phyloP scores from a whole-genome alignment of 2,797 vertebrate species.

The Spinibarbus caldwelli region DNA sequence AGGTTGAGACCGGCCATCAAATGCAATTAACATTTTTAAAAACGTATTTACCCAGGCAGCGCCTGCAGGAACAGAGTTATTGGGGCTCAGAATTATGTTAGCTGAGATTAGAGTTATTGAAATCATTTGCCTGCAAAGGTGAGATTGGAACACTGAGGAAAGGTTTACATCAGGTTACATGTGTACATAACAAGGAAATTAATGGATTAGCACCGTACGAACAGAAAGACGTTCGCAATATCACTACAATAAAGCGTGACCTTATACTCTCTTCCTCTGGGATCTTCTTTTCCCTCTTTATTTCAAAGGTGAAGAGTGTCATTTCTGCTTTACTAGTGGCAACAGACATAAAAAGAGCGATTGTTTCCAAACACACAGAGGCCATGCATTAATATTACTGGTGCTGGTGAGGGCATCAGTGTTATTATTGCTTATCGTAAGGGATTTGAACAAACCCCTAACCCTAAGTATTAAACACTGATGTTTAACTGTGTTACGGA shows the following conservation, averaged over 20 bases:
- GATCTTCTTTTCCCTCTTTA: not conserved
- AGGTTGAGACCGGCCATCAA: conserved; percentile 82
- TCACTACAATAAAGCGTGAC: conserved; percentile 40
- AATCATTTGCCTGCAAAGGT: conserved; percentile 73
- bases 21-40: conserved; percentile 84
- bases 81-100: conserved; percentile 81
- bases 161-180: conserved; percentile 63
- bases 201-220: conserved; percentile 17
- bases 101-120: conserved; percentile 82
- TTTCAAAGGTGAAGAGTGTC: conserved; percentile 14
- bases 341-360: not conserved
- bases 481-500: too few relatives aligned
- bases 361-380: not conserved
- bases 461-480: too few relatives aligned
- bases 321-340: not conserved
- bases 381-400: not conserved
- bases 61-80: conserved; percentile 81
- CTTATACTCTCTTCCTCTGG: conserved; percentile 29
- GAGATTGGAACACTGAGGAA: conserved; percentile 64
- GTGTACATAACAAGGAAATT: conserved; percentile 60
- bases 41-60: conserved; percentile 83
- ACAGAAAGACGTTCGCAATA: conserved; percentile 2
- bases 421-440: not conserved
- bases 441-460: not conserved
- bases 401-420: not conserved